Evolutionary conservation across 2,113 vertebrate species (phyloP).

Genomic region (Talpa occidentalis): DNA sequence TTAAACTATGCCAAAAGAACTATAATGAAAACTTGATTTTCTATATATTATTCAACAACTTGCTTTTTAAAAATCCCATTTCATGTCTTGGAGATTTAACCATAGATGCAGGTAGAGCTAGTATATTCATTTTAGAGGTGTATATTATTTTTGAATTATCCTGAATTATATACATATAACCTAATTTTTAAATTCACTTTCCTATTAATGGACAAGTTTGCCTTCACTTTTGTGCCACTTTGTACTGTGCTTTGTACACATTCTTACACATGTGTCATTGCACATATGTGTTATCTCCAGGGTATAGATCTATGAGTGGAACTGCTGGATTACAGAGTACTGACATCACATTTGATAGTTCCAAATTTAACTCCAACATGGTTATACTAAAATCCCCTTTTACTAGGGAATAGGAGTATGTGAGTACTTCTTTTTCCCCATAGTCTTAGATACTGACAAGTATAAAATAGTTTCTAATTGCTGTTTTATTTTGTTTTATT

Average conservation of each 20-base stretch:
- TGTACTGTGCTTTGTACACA: background rate
- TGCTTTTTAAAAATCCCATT: background rate
- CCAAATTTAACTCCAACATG: no score
- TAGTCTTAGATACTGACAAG: background rate
- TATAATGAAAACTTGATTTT: background rate
- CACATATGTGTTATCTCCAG: background rate
- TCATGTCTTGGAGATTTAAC: slow-evolving; percentile 21
- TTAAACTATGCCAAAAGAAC: background rate
- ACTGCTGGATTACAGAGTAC: background rate
- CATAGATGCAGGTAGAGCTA: background rate
- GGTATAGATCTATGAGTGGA: background rate
- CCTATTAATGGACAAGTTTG: background rate
- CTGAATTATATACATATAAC: background rate
- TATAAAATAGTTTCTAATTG: background rate
- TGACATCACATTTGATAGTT: background rate
- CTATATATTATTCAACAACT: background rate
- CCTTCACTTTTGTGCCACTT: background rate
- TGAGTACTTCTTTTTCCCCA: background rate
- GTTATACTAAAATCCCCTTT: background rate
- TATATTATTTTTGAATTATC: background rate
- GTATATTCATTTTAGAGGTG: background rate
- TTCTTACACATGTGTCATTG: background rate
- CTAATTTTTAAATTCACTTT: background rate
- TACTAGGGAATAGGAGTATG: background rate
- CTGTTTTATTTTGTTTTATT: background rate